These are phyloP conservation scores for Parthenolecanium corni DNA, from an alignment of 2,888 invertebrate genomes.

Conservation along the genomic window DNA sequence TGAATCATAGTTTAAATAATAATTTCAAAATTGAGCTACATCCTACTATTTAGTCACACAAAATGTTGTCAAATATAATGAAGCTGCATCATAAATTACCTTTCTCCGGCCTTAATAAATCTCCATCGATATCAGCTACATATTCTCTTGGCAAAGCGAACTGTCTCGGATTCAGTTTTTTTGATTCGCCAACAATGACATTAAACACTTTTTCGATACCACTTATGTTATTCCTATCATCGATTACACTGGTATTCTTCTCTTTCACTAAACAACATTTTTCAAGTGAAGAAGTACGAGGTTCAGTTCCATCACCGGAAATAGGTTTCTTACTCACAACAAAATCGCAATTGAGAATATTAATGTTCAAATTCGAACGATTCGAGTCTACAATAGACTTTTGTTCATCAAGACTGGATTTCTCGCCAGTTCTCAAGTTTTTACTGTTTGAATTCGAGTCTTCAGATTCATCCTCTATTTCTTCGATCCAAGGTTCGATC, in stretches of 20 bases:
- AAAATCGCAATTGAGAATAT: slow-evolving; percentile 3
- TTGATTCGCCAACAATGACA: neutral
- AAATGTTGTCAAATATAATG: neutral
- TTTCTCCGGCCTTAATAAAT: slow-evolving; percentile 4
- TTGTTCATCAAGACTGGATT: neutral
- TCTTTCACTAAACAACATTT: neutral
- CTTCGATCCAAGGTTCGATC: neutral
- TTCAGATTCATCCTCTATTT: neutral
- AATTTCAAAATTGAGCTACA: neutral
- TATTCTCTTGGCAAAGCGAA: slow-evolving; percentile 13
- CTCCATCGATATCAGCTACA: neutral
- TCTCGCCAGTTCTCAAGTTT: neutral
- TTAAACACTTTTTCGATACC: slow-evolving; percentile 7
- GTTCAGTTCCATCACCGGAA: neutral
- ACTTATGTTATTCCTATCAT: neutral
- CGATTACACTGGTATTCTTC: neutral
- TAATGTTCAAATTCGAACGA: neutral
- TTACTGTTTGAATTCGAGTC: neutral
- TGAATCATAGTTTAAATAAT: neutral
- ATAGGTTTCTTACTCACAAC: neutral
- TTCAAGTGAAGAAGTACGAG: neutral
- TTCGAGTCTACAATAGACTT: neutral
- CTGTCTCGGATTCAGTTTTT: slow-evolving; percentile 15
- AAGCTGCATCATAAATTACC: no score
- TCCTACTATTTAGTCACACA: neutral